Conservation (phyloP, 2,888 invertebrate species). For the Nymphalis polychloros region DNA sequence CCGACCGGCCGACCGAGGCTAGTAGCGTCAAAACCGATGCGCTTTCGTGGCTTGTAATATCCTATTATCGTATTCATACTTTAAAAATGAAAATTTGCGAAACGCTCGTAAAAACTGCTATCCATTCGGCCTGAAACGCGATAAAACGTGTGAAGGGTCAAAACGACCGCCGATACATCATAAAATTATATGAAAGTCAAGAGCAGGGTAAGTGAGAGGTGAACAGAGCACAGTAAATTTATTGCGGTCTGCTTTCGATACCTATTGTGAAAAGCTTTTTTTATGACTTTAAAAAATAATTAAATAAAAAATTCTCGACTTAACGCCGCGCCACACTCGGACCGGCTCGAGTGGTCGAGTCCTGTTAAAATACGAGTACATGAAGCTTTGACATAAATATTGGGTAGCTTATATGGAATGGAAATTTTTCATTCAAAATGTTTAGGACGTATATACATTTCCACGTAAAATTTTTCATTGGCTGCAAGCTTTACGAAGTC, state of each 20-base stretch:
- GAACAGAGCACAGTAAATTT: constrained; percentile 71
- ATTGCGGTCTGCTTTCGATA: constrained; percentile 78
- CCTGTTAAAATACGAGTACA: constrained; percentile 14
- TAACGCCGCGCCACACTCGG: constrained; percentile 43
- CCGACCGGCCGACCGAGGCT: background rate
- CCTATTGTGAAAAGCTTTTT: constrained; percentile 71
- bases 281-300: constrained; percentile 66
- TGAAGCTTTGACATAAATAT: constrained; percentile 35
- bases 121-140: constrained; percentile 54
- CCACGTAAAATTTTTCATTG: constrained; percentile 52
- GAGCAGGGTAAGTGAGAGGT: constrained; percentile 76
- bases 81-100: constrained; percentile 61
- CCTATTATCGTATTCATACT: constrained; percentile 58
- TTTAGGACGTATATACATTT: constrained; percentile 46
- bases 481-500: constrained; percentile 53
- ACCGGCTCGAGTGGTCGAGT: constrained; percentile 43
- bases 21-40: constrained; percentile 47
- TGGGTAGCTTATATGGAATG: constrained; percentile 24
- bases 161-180: constrained; percentile 76
- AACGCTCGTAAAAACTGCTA: constrained; percentile 39
- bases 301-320: constrained; percentile 59
- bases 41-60: constrained; percentile 44
- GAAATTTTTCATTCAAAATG: constrained; percentile 48
- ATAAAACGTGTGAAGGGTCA: constrained; percentile 80
- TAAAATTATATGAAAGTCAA: constrained; percentile 82